These are phyloP conservation scores for Sorex maritimensis DNA, from an alignment of 2,797 vertebrate genomes.

Conservation along the genomic window DNA sequence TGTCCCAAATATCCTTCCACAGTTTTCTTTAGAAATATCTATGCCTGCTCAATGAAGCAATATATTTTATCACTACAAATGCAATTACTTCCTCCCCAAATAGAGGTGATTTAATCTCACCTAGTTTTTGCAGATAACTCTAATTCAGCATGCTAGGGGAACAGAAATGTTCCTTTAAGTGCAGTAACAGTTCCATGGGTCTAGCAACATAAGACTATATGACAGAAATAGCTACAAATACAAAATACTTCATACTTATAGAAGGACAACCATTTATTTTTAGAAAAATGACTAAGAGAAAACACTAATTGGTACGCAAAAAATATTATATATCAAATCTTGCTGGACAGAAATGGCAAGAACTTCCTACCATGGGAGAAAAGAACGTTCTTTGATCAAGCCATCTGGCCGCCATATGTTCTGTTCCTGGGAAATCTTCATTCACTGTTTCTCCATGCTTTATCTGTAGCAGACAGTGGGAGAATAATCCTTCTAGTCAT, in stretches of 20 bases:
- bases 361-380: slow-evolving; percentile 43
- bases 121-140: slow-evolving; percentile 12
- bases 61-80: slow-evolving; percentile 57
- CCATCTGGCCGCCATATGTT: slow-evolving; percentile 70
- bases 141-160: background rate
- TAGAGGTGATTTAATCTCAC: slow-evolving; percentile 17
- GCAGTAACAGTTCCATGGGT: background rate
- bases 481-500: slow-evolving; percentile 6
- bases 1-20: slow-evolving; percentile 19
- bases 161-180: background rate
- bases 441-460: slow-evolving; percentile 23
- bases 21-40: slow-evolving; percentile 7
- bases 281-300: slow-evolving; percentile 50
- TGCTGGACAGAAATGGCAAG: slow-evolving; percentile 62
- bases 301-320: slow-evolving; percentile 52
- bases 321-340: slow-evolving; percentile 36
- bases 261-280: slow-evolving; percentile 45
- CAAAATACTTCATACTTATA: slow-evolving; percentile 52
- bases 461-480: background rate
- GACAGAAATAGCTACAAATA: slow-evolving; percentile 67
- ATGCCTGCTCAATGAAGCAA: background rate
- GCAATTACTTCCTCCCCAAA: slow-evolving; percentile 5
- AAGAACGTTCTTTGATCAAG: slow-evolving; percentile 67
- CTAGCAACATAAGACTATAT: slow-evolving; percentile 6
- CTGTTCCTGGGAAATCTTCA: slow-evolving; percentile 44